Evolutionary conservation across 2,888 invertebrate genomes (phyloP).

Genomic region (Ophion ellenae): DNA sequence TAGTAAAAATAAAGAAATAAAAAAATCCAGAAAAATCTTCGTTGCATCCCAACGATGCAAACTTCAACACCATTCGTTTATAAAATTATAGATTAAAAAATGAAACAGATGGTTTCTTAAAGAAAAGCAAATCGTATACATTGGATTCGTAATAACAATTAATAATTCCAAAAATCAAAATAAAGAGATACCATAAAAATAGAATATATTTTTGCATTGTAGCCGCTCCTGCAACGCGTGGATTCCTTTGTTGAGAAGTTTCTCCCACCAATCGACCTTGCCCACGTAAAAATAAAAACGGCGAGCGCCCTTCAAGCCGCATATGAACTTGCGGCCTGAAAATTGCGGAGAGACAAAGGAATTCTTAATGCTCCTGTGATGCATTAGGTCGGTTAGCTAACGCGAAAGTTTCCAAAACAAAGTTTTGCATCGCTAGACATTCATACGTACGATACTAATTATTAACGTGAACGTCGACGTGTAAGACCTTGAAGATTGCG

Average conservation of each 20-base stretch:
- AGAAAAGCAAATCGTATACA: too few relatives aligned
- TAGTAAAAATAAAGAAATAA: too few relatives aligned
- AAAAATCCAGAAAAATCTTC: too few relatives aligned
- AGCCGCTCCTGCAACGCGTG: background rate
- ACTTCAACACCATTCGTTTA: too few relatives aligned
- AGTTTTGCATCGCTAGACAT: slow-evolving; percentile 16
- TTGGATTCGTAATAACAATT: too few relatives aligned
- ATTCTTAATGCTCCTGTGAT: slow-evolving; percentile 14
- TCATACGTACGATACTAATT: slow-evolving; percentile 7
- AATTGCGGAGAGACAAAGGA: slow-evolving; percentile 6
- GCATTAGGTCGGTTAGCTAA: background rate
- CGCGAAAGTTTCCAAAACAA: slow-evolving; percentile 18
- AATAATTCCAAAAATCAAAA: too few relatives aligned
- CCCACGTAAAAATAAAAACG: background rate
- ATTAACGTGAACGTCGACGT: slow-evolving; percentile 23
- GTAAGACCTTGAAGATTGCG: slow-evolving; percentile 43
- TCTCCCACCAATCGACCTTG: background rate
- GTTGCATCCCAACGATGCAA: too few relatives aligned
- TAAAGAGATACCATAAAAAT: too few relatives aligned
- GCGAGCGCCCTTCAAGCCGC: background rate
- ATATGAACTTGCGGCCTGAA: background rate
- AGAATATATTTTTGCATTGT: too few relatives aligned
- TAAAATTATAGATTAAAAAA: too few relatives aligned
- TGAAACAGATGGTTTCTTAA: too few relatives aligned
- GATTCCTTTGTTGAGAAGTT: background rate